A percentile compares a stretch with the other conserved stretches of the same genome.
phyloP scores from a whole-genome alignment of 2,797 vertebrate genomes.

The Octomys mimax region DNA sequence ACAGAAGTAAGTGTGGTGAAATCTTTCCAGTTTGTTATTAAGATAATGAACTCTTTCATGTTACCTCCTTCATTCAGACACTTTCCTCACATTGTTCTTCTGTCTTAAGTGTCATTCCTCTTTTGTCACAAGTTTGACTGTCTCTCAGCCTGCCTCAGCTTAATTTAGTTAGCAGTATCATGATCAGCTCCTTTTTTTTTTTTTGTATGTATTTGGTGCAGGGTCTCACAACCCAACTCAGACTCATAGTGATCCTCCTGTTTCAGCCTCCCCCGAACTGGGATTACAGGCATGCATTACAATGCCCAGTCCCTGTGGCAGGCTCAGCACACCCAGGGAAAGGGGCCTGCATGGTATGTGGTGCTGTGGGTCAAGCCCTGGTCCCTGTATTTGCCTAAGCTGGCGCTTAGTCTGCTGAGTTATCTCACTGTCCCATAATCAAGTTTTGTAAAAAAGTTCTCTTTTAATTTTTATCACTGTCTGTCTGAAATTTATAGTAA shows the following conservation, averaged over 20 bases:
- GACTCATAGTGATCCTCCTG: too few species aligned
- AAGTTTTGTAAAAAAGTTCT: not conserved
- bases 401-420: too few species aligned
- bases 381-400: not conserved
- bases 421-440: not conserved
- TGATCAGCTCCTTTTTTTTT: not conserved
- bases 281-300: too few species aligned
- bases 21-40: not conserved
- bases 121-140: not conserved
- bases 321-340: too few species aligned
- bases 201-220: too few species aligned
- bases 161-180: not conserved
- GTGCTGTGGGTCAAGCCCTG: too few species aligned
- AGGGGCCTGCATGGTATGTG: too few species aligned
- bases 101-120: slow-evolving; percentile 12
- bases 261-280: too few species aligned
- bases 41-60: not conserved
- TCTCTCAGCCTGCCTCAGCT: not conserved
- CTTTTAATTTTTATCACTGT: not conserved
- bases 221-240: too few species aligned
- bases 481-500: slow-evolving; percentile 24
- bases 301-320: too few species aligned
- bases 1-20: not conserved
- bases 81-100: not conserved
- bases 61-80: not conserved